A percentile compares a stretch with the other conserved stretches of the same genome.
These are phyloP conservation scores for Microplitis mediator DNA, from an alignment of 1,140 invertebrate genomes.

Conservation along the genomic window DNA sequence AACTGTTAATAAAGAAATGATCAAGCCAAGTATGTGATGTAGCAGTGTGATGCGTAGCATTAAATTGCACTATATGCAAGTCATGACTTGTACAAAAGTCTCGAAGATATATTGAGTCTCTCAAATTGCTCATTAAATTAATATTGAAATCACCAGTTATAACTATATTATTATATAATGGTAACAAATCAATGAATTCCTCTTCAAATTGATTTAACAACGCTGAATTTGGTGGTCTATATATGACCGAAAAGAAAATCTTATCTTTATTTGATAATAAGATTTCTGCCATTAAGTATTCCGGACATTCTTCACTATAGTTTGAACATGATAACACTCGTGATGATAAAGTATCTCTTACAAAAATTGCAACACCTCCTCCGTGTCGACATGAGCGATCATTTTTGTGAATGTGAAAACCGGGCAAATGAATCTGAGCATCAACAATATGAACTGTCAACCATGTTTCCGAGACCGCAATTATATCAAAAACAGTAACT, in stretches of 20 bases:
- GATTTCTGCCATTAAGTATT: neutral
- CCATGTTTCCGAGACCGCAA: neutral
- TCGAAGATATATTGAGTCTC: neutral
- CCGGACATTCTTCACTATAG: neutral
- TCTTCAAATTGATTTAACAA: neutral
- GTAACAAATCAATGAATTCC: neutral
- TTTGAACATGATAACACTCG: neutral
- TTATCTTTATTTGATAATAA: neutral
- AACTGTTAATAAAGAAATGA: too few relatives aligned
- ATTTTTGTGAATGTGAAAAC: neutral
- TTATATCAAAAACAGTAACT: neutral
- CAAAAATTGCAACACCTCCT: constrained; percentile 6
- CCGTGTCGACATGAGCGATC: neutral
- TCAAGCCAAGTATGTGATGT: too few relatives aligned
- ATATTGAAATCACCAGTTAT: neutral
- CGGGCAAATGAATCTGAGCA: neutral
- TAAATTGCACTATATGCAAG: neutral
- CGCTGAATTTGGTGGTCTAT: neutral
- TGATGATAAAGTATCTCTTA: neutral
- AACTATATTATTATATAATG: neutral
- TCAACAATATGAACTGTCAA: neutral
- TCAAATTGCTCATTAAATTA: neutral
- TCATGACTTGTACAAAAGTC: neutral
- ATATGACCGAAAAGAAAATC: neutral
- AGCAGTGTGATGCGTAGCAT: too few relatives aligned